Base-by-base conservation (phyloP, 2,888 invertebrate species). In the Lycophotia porphyrea region DNA sequence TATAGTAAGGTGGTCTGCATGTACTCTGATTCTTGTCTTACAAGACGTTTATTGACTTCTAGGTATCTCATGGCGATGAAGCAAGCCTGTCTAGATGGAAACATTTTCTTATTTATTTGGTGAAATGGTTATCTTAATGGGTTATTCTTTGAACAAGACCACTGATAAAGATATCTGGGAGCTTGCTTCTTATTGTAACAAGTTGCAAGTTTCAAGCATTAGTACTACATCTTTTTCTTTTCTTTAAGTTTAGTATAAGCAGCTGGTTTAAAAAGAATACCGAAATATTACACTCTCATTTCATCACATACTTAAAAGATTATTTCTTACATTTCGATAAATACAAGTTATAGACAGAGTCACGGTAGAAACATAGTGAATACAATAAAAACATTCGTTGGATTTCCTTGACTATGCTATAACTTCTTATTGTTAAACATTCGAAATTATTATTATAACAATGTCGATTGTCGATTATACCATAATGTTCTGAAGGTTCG, bases 361-460 rank as follows among this genome's bases (percentile, higher is more conserved):
- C 24, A 31, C 9, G 5, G 24, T 13, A 44, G 24, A 76, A 55
- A 13, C 27, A 44, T 36, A 42, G 47, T 44, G 1, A n/a, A n/a
- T n/a, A n/a, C n/a, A n/a, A n/a, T n/a, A n/a, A n/a, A n/a, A n/a
- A n/a, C n/a, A n/a, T n/a, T n/a, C n/a, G n/a, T n/a, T n/a, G n/a
- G n/a, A n/a, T n/a, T n/a, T 78, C 47, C 66, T 78, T 78, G 80
- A 73, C 47, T 24, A 39, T 1, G 39, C 44, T 34, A 60, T 80
- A 60, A 79, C 39, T 66, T 61, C 34, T 66, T 77, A 82, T 66
- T 63, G 70, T 65, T 42, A n/a, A 39, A 66, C 64, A 70, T 77
- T 78, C 1, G 1, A 49, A 58, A 76, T 79, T 64, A 82, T 42
- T 77, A 24, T 77, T 21, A 60, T 34, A 82, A 70, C 52, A 60